Evolutionary conservation across 2,797 vertebrate species (phyloP).

Genomic region (Pangasius larnaudii): DNA sequence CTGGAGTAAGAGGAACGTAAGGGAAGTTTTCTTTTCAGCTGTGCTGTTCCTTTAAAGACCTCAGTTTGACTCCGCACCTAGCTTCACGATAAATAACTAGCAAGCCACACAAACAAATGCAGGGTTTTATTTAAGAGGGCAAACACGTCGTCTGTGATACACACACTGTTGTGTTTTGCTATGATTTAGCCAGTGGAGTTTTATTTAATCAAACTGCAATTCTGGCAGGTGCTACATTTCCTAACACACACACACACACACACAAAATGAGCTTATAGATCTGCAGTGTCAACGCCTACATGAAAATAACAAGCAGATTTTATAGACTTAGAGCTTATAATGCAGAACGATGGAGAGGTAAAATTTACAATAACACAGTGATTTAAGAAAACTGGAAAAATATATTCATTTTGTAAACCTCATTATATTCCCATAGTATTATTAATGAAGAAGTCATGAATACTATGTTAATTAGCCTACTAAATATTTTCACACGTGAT

Average conservation of each 20-base stretch:
- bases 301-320: background rate
- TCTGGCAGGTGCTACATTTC: background rate
- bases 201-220: slow-evolving; percentile 10
- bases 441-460: background rate
- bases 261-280: slow-evolving; percentile 16
- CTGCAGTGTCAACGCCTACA: background rate
- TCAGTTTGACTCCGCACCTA: background rate
- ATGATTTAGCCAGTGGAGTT: background rate
- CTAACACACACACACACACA: background rate
- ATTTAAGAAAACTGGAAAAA: background rate
- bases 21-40: background rate
- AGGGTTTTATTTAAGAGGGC: background rate
- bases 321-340: background rate
- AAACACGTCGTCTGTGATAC: background rate
- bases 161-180: background rate
- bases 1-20: background rate
- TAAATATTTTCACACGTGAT: background rate
- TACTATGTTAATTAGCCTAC: background rate
- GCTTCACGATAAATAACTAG: slow-evolving; percentile 2
- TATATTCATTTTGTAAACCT: background rate
- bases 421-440: background rate
- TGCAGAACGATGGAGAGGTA: background rate
- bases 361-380: background rate
- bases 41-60: slow-evolving; percentile 7
- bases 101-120: background rate